Percentiles rank a stretch among this genome's conserved stretches.
These are phyloP conservation scores for Phania funesta DNA, from an alignment of 2,888 invertebrate genomes.

Conservation along the genomic window DNA sequence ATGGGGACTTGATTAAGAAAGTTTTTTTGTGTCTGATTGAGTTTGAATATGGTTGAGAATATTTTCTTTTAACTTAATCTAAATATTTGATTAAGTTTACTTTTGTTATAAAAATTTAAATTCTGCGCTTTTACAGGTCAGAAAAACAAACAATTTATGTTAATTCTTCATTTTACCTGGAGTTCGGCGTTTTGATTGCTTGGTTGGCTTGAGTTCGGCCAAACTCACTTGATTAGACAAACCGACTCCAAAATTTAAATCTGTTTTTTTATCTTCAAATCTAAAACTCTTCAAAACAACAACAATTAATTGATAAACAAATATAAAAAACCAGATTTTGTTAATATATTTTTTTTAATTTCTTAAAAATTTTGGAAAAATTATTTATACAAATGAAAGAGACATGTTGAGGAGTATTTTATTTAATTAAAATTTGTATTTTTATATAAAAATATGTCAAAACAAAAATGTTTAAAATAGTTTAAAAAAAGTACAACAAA, in stretches of 20 bases:
- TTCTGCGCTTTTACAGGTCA: background rate
- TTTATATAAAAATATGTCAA: slow-evolving; percentile 23
- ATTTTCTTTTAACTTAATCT: background rate
- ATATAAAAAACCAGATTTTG: slow-evolving; percentile 12
- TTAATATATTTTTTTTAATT: background rate
- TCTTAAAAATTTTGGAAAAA: slow-evolving; percentile 19
- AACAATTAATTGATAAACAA: too few species aligned
- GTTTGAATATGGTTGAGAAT: background rate
- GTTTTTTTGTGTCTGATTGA: background rate
- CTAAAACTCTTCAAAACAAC: slow-evolving; percentile 16
- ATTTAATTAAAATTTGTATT: slow-evolving; percentile 2
- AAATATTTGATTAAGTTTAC: background rate
- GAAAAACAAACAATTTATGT: background rate
- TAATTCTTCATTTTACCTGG: background rate
- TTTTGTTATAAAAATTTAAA: background rate
- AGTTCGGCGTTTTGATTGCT: background rate
- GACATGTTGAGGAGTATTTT: slow-evolving; percentile 4
- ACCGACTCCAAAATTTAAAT: slow-evolving; percentile 53
- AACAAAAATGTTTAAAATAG: slow-evolving; percentile 34
- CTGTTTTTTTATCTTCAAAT: slow-evolving; percentile 44
- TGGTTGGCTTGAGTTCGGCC: background rate
- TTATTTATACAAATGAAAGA: slow-evolving; percentile 43
- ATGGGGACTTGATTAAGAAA: background rate
- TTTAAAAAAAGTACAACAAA: slow-evolving; percentile 5
- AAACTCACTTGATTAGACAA: slow-evolving; percentile 54